Conservation (phyloP, 2,888 invertebrate species). For the Agrotis ipsilon region DNA sequence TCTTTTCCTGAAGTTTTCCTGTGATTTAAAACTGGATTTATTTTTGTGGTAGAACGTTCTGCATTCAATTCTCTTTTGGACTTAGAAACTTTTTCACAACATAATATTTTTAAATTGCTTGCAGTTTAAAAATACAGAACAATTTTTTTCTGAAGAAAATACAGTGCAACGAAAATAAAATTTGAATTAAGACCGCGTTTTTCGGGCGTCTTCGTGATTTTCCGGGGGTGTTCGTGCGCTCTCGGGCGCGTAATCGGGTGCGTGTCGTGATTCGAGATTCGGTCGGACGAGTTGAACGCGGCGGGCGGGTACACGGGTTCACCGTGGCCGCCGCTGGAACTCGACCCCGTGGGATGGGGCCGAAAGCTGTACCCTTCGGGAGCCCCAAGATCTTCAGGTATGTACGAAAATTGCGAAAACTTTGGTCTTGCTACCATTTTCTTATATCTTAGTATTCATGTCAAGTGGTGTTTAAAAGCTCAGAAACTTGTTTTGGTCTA, state of each 20-base stretch:
- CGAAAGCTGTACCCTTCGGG: slow-evolving; percentile 95
- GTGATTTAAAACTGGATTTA: slow-evolving; percentile 44
- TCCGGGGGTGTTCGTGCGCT: slow-evolving; percentile 82
- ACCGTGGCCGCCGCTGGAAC: slow-evolving; percentile 95
- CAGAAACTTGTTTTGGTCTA: background rate
- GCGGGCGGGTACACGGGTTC: slow-evolving; percentile 95
- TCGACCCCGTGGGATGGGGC: slow-evolving; percentile 95
- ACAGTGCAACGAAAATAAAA: slow-evolving; percentile 51
- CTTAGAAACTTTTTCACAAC: slow-evolving; percentile 13
- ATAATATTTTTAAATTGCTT: background rate
- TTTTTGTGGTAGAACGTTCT: slow-evolving; percentile 39
- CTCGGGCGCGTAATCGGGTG: slow-evolving; percentile 82
- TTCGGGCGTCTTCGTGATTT: slow-evolving; percentile 73
- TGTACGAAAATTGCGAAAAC: slow-evolving; percentile 57
- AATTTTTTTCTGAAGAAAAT: slow-evolving; percentile 7
- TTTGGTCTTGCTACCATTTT: background rate
- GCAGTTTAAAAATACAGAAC: slow-evolving; percentile 7
- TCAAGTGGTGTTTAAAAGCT: background rate
- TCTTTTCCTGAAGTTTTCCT: slow-evolving; percentile 43
- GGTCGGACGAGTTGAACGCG: slow-evolving; percentile 94
- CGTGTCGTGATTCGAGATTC: slow-evolving; percentile 91
- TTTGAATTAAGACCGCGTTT: slow-evolving; percentile 66
- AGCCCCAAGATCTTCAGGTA: slow-evolving; percentile 92
- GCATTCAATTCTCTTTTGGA: slow-evolving; percentile 21
- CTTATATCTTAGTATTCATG: background rate